Evolutionary conservation across 2,113 vertebrate genomes (phyloP), one percentile per base, ranked within the genome.

Genomic region (Balaeniceps rex): DNA sequence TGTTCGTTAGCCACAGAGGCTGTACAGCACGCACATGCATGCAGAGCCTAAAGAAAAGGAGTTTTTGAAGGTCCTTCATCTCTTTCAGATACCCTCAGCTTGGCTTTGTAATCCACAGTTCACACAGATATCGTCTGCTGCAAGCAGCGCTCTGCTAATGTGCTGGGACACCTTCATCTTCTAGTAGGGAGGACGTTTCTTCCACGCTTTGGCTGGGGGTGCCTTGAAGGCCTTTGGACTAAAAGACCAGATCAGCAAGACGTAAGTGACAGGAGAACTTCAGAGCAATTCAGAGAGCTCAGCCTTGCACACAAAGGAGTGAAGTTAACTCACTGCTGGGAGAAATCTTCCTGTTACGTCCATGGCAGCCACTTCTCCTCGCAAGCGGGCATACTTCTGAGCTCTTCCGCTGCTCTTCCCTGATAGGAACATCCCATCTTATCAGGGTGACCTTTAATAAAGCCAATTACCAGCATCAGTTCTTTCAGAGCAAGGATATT

Each of bases 51-150:
- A 65, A 79, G 89, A 52, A 89, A 92, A 90, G 31, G 34, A 31
- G 61, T 34, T 90, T 54, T 47, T 69, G 46, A 76, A 87, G 78
- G 36, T 76, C 49, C 84, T 65, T 96, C 31, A 22, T 22, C 33
- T 79, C 46, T 83, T 86, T 90, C 58, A 36, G 36, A 57, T 46
- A 79, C 46, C 42, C 75, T 80, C 16, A 3, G 34, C 63, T 85
- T 79, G 70, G 54, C 57, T 89, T 76, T 87, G 49, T 69, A 49
- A n/a, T 10, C 29, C 40, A 6, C 3, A 7, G 40, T 44, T 95
- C 47, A 28, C 47, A 33, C 6, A 63, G 77, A 10, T 6, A 44
- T 1, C 0, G 0, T 52, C 52, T 40, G 75, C 52, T 3, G 5
- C 51, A 46, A 54, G 51, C 42, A n/a, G 66, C 6, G 63, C 51